Base-by-base conservation (phyloP, 2,888 invertebrate genomes). In the Lomographa bimaculata region DNA sequence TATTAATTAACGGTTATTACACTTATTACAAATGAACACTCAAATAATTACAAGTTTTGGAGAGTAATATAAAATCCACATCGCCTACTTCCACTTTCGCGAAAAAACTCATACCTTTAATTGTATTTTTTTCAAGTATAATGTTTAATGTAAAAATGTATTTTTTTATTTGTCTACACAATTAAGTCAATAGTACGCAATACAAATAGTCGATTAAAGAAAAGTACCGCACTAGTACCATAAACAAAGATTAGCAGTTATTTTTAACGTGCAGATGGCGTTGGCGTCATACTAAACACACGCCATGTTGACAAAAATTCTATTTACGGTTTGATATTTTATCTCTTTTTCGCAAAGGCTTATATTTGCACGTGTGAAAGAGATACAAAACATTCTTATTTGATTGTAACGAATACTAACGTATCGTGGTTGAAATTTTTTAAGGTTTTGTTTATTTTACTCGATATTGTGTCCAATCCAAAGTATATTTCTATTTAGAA, bases 341-440 rank as follows among this genome's bases (percentile, higher is more conserved):
- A 9, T 79, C 80, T 79, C 78, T 64, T 61, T 86, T 60, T 46
- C 11, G 30, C 70, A 7, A 27, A 2, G 0, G 1, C 0, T 1
- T 12, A 46, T 46, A 30, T 3, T 0, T 1, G 1, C 24, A n/a
- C n/a, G 52, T 14, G 9, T 42, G 64, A 69, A 41, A 61, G 71
- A 68, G 65, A 79, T 2, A 57, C 54, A 35, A 20, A 28, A 71
- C 54, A 50, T 60, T 60, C 62, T 54, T 66, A 68, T 87, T 89
- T 85, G 80, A 84, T 75, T 84, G 68, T 87, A 89, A 89, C 89
- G 87, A 78, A 79, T 78, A 79, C 60, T 86, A 87, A 87, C 89
- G 87, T 80, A 80, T 79, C 74, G 84, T 82, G 82, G 75, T 78
- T 75, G 74, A 68, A 47, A 32, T 57, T 75, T 69, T 64, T 51